Evolutionary conservation across 2,113 vertebrate genomes (phyloP), one percentile per base, ranked within the genome.

Genomic region (Thunnus thynnus): DNA sequence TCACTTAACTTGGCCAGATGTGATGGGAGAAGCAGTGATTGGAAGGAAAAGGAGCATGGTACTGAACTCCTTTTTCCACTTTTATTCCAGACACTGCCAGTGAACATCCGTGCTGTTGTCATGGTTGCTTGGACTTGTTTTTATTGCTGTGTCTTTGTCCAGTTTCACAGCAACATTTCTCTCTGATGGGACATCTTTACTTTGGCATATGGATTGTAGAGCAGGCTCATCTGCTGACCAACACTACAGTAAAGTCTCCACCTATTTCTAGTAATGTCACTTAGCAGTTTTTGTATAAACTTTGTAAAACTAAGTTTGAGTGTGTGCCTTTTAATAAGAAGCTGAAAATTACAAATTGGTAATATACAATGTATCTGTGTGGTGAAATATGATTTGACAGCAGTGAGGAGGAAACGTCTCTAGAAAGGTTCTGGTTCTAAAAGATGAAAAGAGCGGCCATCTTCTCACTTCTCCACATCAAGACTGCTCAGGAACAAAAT

Each of bases 401-500:
- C 30, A n/a, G 2, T 13, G 13, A 76, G 63, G 14, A 52, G 2
- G 2, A 62, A n/a, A 62, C 18, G 30, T 9, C 5, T 1, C 20
- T 52, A n/a, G 22, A 71, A 57, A 5, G n/a, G 27, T 67, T 1
- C 5, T 9, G 12, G 1, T 63, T 56, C n/a, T 52, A 41, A 66
- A 71, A 67, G 13, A 75, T 60, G 16, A 78, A 65, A 41, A 44
- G 69, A 76, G 68, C 71, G 2, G 83, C 65, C 82, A 88, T 92
- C 56, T 91, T 91, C 77, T 76, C 46, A 0, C 22, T 62, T 74
- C 66, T 54, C 17, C 56, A 83, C 68, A 57, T 71, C 12, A 62
- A 86, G 65, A 83, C 65, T 47, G 56, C 51, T 73, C 36, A 61
- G 70, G 69, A 48, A 89, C 86, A 93, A 92, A 90, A 89, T 89